These are phyloP conservation scores for Fistularia tabacaria DNA, from an alignment of 2,797 vertebrate genomes.

Conservation along the genomic window DNA sequence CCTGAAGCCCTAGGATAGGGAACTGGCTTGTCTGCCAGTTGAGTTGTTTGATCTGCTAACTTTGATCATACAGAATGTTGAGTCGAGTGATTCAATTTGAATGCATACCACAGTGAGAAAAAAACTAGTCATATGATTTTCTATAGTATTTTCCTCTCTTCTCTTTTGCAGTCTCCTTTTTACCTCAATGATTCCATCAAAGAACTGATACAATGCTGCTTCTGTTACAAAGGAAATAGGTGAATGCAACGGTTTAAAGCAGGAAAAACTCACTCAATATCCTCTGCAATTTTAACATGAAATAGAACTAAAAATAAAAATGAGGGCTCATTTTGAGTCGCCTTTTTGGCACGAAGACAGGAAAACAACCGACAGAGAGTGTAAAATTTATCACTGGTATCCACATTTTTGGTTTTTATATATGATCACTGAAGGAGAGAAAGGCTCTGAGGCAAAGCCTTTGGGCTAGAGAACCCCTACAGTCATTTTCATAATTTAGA, in stretches of 20 bases:
- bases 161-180: slow-evolving; percentile 7
- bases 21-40: slow-evolving; percentile 47
- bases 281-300: slow-evolving; percentile 13
- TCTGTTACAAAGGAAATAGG: slow-evolving; percentile 3
- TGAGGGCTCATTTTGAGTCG: slow-evolving; percentile 4
- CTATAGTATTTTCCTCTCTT: slow-evolving; percentile 6
- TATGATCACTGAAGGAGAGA: slow-evolving; percentile 37
- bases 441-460: slow-evolving; percentile 34
- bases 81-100: slow-evolving; percentile 29
- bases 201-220: slow-evolving; percentile 5
- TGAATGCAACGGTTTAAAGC: slow-evolving; percentile 7
- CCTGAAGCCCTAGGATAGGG: slow-evolving; percentile 42
- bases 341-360: slow-evolving; percentile 6
- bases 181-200: slow-evolving; percentile 11
- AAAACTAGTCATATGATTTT: slow-evolving; percentile 8
- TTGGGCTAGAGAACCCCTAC: slow-evolving; percentile 36
- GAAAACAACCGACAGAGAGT: slow-evolving; percentile 6
- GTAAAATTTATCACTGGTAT: slow-evolving; percentile 12
- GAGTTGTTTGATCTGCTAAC: slow-evolving; percentile 57
- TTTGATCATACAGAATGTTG: slow-evolving; percentile 58
- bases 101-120: slow-evolving; percentile 22
- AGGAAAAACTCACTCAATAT: neutral
- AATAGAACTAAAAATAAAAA: slow-evolving; percentile 8
- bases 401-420: slow-evolving; percentile 21
- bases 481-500: slow-evolving; percentile 64